Conservation (phyloP, 2,888 invertebrate species). For the Halictus ligatus region DNA sequence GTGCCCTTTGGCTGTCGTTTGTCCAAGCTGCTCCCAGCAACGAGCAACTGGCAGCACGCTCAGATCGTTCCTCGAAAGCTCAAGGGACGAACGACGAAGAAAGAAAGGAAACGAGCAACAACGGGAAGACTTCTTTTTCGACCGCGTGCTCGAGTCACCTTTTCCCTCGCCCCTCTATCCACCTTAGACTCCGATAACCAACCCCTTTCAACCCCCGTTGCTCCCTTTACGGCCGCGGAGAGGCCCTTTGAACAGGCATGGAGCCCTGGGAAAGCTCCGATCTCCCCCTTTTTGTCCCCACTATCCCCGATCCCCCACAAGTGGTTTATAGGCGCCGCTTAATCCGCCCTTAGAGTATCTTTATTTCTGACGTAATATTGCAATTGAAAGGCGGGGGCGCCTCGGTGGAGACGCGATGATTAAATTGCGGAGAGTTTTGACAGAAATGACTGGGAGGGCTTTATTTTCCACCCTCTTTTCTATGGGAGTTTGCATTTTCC, state of each 20-base stretch:
- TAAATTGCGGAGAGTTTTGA: constrained; percentile 16
- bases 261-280: neutral
- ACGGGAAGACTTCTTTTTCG: neutral
- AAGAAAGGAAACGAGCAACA: constrained; percentile 15
- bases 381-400: neutral
- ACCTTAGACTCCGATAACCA: constrained; percentile 23
- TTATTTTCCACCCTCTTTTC: neutral
- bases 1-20: constrained; percentile 64
- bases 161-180: neutral
- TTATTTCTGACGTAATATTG: constrained; percentile 29
- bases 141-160: neutral
- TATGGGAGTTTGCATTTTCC: neutral
- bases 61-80: neutral
- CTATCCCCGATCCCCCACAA: neutral
- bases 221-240: constrained; percentile 17
- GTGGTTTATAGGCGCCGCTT: constrained; percentile 30
- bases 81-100: neutral
- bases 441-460: neutral
- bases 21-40: constrained; percentile 31
- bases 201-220: constrained; percentile 18
- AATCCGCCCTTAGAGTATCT: constrained; percentile 29
- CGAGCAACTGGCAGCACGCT: constrained; percentile 3
- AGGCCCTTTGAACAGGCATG: constrained; percentile 26
- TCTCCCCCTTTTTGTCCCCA: neutral
- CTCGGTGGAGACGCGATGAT: neutral